These are phyloP conservation scores for Megaceryle torquata DNA, from an alignment of 2,113 vertebrate genomes.

Conservation along the genomic window DNA sequence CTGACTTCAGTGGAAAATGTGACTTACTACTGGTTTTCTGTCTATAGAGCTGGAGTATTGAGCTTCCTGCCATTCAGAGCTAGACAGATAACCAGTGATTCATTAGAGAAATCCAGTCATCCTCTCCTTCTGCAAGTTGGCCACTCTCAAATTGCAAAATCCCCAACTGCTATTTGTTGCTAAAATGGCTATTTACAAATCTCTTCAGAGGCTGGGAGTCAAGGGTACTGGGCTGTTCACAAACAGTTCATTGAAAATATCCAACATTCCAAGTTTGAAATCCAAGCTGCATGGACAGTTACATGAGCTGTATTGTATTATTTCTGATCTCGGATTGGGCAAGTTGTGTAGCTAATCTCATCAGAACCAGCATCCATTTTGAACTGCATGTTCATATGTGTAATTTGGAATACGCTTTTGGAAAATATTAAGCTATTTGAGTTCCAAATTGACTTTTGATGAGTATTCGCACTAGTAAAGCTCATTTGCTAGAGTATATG, in stretches of 20 bases:
- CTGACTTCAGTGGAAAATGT: constrained; percentile 58
- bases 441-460: constrained; percentile 68
- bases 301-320: background rate
- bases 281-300: background rate
- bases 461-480: constrained; percentile 45
- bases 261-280: background rate
- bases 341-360: constrained; percentile 43
- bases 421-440: constrained; percentile 63
- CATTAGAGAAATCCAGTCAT: background rate
- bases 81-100: background rate
- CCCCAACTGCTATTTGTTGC: background rate
- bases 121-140: background rate
- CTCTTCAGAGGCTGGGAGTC: background rate
- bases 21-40: constrained; percentile 65
- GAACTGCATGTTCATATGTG: constrained; percentile 48
- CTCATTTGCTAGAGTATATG: constrained; percentile 59
- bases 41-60: constrained; percentile 40
- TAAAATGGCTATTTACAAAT: background rate
- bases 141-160: background rate
- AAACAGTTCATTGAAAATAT: background rate
- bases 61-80: constrained; percentile 39
- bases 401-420: constrained; percentile 58
- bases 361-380: constrained; percentile 29
- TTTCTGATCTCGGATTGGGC: constrained; percentile 2
- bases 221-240: background rate